Base-by-base conservation (phyloP, 1,140 invertebrate genomes). In the Streblospio benedicti region DNA sequence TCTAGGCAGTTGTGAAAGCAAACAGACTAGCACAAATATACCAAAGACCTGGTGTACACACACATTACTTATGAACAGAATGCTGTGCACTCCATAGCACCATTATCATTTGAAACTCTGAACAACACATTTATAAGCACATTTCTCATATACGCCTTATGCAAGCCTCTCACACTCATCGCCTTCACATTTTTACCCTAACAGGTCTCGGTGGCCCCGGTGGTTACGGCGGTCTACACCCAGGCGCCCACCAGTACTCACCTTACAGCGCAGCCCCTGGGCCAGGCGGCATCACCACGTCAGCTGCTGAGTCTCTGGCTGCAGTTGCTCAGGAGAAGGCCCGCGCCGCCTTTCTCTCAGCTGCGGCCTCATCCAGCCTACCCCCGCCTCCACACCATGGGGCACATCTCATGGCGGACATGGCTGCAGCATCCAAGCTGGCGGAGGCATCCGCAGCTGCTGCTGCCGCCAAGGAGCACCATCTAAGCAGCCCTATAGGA, bases 171-270 rank as follows among this genome's bases (percentile, higher is more conserved):
- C n/a, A n/a, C n/a, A n/a, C n/a, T n/a, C n/a, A n/a, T n/a, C n/a
- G n/a, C n/a, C n/a, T n/a, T n/a, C n/a, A n/a, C n/a, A n/a, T n/a
- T n/a, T n/a, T n/a, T n/a, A n/a, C n/a, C n/a, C n/a, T 23, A 59
- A 79, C 52, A 47, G 20, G 51, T 35, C n/a, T 57, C 41, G 12
- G 62, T 61, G 27, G 67, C 59, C 1, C 57, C 58, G 12, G 58
- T 57, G 38, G 62, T 59, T 4, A 68, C 81, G 27, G 74, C 76
- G 2, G 73, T 84, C 20, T 79, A 81, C 33, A 71, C 85, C 30
- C 71, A 80, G 4, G 82, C 85, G 25, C 84, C 86, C 80, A 81
- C 82, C 0, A 85, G 85, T 58, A 86, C 66, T 56, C 62, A 62
- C 41, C 65, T 65, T 20, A 67, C 70, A 59, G 66, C 65, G 14